Evolutionary conservation across 2,113 vertebrate species (phyloP), one percentile per base, ranked within the genome.

Genomic region (Hemichromis elongatus): DNA sequence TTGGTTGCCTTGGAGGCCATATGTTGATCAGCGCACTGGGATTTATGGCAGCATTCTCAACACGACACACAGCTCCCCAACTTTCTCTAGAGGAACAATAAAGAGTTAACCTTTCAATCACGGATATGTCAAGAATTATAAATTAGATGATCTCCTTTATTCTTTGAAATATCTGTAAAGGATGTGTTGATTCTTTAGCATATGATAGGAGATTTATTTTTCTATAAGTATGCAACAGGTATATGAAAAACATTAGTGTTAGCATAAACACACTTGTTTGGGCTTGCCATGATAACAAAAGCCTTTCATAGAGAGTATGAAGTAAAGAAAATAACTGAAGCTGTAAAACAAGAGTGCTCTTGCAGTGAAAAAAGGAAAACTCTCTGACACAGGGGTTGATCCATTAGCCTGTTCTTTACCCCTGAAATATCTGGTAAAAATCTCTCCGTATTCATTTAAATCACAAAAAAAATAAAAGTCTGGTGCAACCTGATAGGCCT

Each of bases 21-120:
- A 78, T 87, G 92, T 80, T 82, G 78, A 90, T 78, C 53, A 78
- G 75, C 19, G 7, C 37, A 78, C 77, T 84, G 82, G 40, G 77
- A 35, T 80, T 83, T 80, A 81, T 86, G 70, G 42, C 81, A 78
- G 81, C 63, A 42, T 54, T 63, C 14, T 59, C 35, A 53, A 63
- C 18, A 3, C 50, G 35, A 30, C 63, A 28, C 40, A 75, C 40
- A 50, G 18, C 50, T 68, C 33, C 21, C 11, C 28, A 28, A 82
- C 63, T 54, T 28, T 13, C 37, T 47, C 33, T 77, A 30, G 12
- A 8, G 3, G 37, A 78, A 40, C 24, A 68, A 85, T 26, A 1
- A 59, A 37, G 2, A 42, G 21, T 28, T 28, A 10, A 28, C 26
- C 50, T n/a, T 19, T 78, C 24, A 54, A 53, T 63, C 18, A 53